A percentile compares a stretch with the other conserved stretches of the same genome.
These are phyloP conservation scores for Chiroxiphia lanceolata DNA, from an alignment of 2,797 vertebrate genomes.

Conservation along the genomic window DNA sequence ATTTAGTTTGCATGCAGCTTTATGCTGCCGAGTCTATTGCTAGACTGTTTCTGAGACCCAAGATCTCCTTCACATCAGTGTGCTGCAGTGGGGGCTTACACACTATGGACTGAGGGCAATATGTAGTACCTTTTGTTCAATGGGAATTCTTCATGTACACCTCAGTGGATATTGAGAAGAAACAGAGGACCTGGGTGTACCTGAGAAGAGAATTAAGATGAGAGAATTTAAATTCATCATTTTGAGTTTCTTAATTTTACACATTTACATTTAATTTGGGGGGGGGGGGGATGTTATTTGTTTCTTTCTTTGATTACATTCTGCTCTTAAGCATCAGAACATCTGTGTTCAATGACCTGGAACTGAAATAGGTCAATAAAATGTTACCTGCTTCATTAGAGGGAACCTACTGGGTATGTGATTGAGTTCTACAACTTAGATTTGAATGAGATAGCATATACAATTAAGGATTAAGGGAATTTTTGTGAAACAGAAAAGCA, in stretches of 20 bases:
- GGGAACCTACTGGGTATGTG: not conserved
- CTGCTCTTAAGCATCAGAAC: not conserved
- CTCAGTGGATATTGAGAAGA: not conserved
- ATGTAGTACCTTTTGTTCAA: not conserved
- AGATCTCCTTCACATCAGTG: not conserved
- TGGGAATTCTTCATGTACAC: not conserved
- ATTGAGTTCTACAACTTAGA: not conserved
- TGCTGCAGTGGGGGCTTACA: not conserved
- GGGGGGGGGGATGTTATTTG: not conserved
- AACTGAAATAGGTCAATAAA: conserved; percentile 38
- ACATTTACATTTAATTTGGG: not conserved
- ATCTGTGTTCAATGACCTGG: conserved; percentile 25
- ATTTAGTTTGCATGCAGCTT: not conserved
- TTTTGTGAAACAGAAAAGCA: not conserved
- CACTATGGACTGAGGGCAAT: not conserved
- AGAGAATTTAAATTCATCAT: not conserved
- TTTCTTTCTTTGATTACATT: not conserved
- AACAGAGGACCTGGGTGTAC: not conserved
- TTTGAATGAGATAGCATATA: not conserved
- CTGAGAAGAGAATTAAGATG: not conserved
- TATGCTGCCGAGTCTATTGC: not conserved
- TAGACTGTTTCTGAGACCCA: not conserved
- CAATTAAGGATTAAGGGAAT: not conserved
- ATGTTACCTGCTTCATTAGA: conserved; percentile 8
- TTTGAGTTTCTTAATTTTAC: not conserved